Evolutionary conservation across 2,113 vertebrate species (phyloP).

Genomic region (Hyaena hyaena): DNA sequence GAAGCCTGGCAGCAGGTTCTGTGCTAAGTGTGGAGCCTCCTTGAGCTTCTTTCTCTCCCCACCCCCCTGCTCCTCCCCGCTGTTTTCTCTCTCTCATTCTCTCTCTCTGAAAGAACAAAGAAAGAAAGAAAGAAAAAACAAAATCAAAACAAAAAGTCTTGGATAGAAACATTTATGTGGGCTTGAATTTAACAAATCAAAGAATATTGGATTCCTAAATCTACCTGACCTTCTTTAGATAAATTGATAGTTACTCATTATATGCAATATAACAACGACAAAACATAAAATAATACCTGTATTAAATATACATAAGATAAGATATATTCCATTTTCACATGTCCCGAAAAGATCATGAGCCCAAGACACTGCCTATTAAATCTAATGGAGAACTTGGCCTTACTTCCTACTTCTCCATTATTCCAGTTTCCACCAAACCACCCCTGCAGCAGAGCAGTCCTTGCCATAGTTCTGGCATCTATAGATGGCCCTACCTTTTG

Average conservation of each 20-base stretch:
- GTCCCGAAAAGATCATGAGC: background rate
- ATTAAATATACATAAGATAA: background rate
- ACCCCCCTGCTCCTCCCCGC: too few relatives aligned
- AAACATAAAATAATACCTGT: background rate
- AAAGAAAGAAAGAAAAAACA: too few relatives aligned
- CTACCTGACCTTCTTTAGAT: background rate
- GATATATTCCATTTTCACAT: background rate
- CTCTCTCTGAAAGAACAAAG: too few relatives aligned
- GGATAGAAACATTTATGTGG: background rate
- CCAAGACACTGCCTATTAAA: background rate
- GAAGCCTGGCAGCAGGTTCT: too few relatives aligned
- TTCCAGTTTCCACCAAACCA: background rate
- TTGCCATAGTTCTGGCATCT: background rate
- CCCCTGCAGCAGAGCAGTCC: background rate
- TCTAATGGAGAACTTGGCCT: background rate
- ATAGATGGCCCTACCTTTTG: background rate
- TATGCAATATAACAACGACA: background rate
- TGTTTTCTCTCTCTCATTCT: too few relatives aligned
- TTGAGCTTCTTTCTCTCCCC: too few relatives aligned
- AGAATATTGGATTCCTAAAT: background rate
- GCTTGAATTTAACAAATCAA: background rate
- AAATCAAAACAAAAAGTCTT: background rate
- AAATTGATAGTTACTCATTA: background rate
- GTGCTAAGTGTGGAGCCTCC: too few relatives aligned
- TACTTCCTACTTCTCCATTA: background rate